These are phyloP conservation scores for Ceratoteleas bidentatus DNA, from an alignment of 1,140 invertebrate species.

Conservation along the genomic window DNA sequence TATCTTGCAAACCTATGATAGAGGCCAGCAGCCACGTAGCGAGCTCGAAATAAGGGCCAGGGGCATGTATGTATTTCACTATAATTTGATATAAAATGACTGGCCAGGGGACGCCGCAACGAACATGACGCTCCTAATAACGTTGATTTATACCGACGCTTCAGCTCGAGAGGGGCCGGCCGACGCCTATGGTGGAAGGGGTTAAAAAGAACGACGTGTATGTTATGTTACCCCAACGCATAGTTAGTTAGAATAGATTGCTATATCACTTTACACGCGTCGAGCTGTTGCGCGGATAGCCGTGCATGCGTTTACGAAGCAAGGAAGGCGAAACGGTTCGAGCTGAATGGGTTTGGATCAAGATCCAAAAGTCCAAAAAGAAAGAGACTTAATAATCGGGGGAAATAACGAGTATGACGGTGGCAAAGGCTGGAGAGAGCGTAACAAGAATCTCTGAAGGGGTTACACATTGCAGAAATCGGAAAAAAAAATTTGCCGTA, in stretches of 20 bases:
- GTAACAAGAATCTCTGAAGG: no score
- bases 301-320: conserved; percentile 27
- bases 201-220: conserved; percentile 71
- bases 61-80: conserved; percentile 73
- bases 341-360: no score
- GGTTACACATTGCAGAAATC: no score
- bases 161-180: conserved; percentile 72
- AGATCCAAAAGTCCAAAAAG: no score
- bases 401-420: no score
- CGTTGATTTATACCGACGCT: conserved; percentile 80
- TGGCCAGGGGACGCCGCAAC: conserved; percentile 71
- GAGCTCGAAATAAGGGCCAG: conserved; percentile 60
- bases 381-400: no score
- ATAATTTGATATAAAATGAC: conserved; percentile 81
- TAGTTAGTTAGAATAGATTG: conserved; percentile 81
- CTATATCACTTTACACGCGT: conserved; percentile 78
- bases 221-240: conserved; percentile 72
- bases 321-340: no score
- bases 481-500: no score
- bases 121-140: conserved; percentile 81
- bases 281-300: conserved; percentile 65
- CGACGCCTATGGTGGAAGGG: conserved; percentile 63
- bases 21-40: conserved; percentile 44
- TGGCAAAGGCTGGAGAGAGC: no score
- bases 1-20: conserved; percentile 53